Evolutionary conservation across 2,113 vertebrate genomes (phyloP), one percentile per base, ranked within the genome.

Genomic region (Scytalopus superciliaris): DNA sequence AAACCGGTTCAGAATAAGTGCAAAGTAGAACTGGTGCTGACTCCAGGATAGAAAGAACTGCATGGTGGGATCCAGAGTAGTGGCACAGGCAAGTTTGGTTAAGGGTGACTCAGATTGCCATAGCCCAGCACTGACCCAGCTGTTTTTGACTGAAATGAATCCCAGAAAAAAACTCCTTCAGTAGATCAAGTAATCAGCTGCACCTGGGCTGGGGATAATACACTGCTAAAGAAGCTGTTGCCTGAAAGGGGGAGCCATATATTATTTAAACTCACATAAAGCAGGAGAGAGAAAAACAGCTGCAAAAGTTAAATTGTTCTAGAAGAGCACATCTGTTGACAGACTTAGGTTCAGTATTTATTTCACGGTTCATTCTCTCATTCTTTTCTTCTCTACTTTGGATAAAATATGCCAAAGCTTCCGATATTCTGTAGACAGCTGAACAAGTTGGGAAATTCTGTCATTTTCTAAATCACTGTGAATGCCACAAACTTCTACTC

Each of bases 171-270:
- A 73, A 14, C 3, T 76, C 10, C 5, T 85, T 30, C 27, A 82
- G 35, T 27, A 82, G 12, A 33, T 56, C 21, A 75, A 73, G 9
- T 31, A 42, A 60, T 14, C 39, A 57, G 23, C 23, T 57, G 44
- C 39, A 18, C 5, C 30, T 50, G 10, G 2, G 2, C 0, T 64
- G 16, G 8, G 15, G 7, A 3, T 27, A 76, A 47, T 23, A 68
- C 79, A 79, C 35, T 76, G 33, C 15, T 80, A 39, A 75, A 68
- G 62, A 86, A 88, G 4, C 14, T 63, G n/a, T 5, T 67, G 24
- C 9, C 27, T 70, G 44, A 39, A 66, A 59, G 33, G 3, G 4
- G 2, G 23, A 70, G 21, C 27, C 14, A 53, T 40, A 7, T 37
- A 68, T 21, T 73, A 37, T 75, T 75, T 53, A 91, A 87, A 69